phyloP scores from a whole-genome alignment of 1,140 invertebrate genomes.

The Nasonia giraulti region DNA sequence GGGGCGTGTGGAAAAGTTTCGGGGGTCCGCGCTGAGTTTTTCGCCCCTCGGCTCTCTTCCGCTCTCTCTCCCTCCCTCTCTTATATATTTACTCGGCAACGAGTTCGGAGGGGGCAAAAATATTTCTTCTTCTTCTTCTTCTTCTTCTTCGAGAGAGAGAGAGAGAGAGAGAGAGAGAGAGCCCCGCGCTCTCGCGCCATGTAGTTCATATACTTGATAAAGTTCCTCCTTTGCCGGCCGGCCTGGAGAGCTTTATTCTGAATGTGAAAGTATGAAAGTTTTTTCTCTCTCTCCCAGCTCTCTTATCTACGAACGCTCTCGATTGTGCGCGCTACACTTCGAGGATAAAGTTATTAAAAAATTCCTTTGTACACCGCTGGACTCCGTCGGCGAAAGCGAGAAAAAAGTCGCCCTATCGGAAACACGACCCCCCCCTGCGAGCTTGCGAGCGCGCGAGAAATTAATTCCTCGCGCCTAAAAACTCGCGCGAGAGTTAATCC shows the following conservation, averaged over 20 bases:
- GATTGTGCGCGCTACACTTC: background rate
- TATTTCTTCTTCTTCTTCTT: too few relatives aligned
- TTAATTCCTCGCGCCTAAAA: background rate
- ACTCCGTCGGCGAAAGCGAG: too few relatives aligned
- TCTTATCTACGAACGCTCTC: background rate
- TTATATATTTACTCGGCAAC: conserved; percentile 19
- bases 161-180: too few relatives aligned
- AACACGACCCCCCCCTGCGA: too few relatives aligned
- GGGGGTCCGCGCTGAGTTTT: conserved; percentile 13
- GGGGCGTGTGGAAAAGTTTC: conserved; percentile 9
- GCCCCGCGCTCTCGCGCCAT: background rate
- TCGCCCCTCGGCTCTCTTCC: background rate
- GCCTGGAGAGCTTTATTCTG: background rate
- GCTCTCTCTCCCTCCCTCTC: background rate
- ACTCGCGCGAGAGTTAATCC: background rate
- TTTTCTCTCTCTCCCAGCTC: background rate
- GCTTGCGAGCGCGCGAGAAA: background rate
- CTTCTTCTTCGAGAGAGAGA: background rate
- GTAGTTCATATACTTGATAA: conserved; percentile 1
- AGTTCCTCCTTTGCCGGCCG: background rate
- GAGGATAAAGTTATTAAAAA: background rate
- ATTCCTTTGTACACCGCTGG: too few relatives aligned
- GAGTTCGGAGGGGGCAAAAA: conserved; percentile 19
- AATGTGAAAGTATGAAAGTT: conserved; percentile 4
- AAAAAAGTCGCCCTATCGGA: too few relatives aligned